These are phyloP conservation scores for Samia ricini DNA, from an alignment of 1,140 invertebrate genomes.

Conservation along the genomic window DNA sequence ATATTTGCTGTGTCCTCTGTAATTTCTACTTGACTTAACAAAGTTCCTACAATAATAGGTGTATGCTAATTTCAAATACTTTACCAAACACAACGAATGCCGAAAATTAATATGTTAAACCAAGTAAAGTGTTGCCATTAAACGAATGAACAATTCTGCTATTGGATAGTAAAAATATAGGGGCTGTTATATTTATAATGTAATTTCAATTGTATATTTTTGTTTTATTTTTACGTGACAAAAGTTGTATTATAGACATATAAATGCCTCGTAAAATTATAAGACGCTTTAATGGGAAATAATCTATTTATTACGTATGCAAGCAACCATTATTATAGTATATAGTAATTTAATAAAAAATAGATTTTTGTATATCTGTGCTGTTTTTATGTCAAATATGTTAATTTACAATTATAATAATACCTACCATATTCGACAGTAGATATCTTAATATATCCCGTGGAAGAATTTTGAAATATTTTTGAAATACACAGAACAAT, in stretches of 20 bases:
- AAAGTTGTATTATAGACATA: not conserved
- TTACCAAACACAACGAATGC: too few species aligned
- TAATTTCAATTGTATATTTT: slow-evolving; percentile 67
- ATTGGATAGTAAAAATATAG: slow-evolving; percentile 67
- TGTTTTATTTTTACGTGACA: slow-evolving; percentile 37
- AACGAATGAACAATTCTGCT: slow-evolving; percentile 56
- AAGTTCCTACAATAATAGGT: too few species aligned
- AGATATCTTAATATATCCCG: too few species aligned
- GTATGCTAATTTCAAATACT: too few species aligned
- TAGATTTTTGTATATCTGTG: slow-evolving; percentile 1
- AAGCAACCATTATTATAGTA: not conserved
- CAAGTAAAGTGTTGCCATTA: slow-evolving; percentile 25
- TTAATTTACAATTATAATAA: not conserved
- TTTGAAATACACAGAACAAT: slow-evolving; percentile 4
- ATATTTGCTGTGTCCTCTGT: too few species aligned
- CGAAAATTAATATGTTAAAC: not conserved
- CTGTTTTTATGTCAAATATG: not conserved
- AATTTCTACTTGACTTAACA: too few species aligned
- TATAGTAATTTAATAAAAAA: too few species aligned
- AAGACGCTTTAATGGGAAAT: not conserved
- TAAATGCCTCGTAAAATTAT: not conserved
- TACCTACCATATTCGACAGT: slow-evolving; percentile 1
- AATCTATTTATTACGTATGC: not conserved
- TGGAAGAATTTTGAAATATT: too few species aligned
- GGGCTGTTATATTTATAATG: slow-evolving; percentile 71